phyloP scores from a whole-genome alignment of 2,113 vertebrate genomes.

The Vidua macroura region DNA sequence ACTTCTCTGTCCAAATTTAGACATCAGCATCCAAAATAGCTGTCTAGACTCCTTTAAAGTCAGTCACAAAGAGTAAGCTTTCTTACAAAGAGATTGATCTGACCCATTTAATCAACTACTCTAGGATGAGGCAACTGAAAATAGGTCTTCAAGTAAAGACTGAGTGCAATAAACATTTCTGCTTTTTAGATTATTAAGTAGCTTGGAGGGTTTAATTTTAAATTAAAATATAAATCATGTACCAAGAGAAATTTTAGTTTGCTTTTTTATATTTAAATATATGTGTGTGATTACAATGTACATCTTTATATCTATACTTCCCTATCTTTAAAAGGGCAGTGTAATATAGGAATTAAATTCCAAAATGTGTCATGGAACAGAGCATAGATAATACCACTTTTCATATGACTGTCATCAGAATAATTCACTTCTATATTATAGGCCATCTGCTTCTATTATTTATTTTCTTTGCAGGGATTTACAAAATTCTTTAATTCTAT shows the following conservation, averaged over 20 bases:
- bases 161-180: neutral
- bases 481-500: neutral
- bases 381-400: neutral
- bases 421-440: neutral
- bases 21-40: neutral
- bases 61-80: neutral
- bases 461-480: neutral
- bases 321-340: neutral
- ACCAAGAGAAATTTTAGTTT: neutral
- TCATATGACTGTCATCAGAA: neutral
- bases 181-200: neutral
- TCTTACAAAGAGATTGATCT: neutral
- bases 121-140: neutral
- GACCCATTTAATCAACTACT: conserved; percentile 19
- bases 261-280: neutral
- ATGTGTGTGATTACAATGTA: neutral
- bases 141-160: neutral
- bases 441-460: neutral
- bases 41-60: conserved; percentile 6
- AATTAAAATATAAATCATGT: neutral
- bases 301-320: neutral
- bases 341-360: neutral
- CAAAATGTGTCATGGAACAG: neutral
- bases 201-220: neutral
- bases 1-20: conserved; percentile 10